A percentile compares a stretch with the other conserved stretches of the same genome.
Evolutionary conservation across 2,797 vertebrate genomes (phyloP).

Genomic region (Carapus acus): DNA sequence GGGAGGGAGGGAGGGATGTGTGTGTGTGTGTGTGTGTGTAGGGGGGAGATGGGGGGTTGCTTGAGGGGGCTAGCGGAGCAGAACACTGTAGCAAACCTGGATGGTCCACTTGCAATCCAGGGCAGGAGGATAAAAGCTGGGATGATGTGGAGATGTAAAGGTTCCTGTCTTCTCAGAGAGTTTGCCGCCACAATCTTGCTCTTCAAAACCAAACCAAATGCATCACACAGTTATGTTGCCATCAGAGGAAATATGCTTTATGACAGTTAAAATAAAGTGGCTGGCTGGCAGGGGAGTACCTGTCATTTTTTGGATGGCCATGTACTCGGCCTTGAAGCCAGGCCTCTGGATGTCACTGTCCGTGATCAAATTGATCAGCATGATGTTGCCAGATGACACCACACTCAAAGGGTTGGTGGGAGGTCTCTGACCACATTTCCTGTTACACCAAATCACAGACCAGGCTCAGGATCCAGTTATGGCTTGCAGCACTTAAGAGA

Average conservation of each 20-base stretch:
- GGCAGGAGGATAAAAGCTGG: slow-evolving; percentile 74
- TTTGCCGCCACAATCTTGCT: slow-evolving; percentile 49
- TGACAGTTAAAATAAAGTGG: neutral
- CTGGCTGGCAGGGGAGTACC: neutral
- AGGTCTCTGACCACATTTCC: slow-evolving; percentile 76
- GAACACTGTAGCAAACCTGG: slow-evolving; percentile 59
- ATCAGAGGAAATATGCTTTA: no score
- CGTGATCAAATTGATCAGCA: slow-evolving; percentile 71
- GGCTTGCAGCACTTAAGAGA: neutral
- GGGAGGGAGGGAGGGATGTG: slow-evolving; percentile 34
- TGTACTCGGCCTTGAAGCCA: slow-evolving; percentile 66
- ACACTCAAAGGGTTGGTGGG: slow-evolving; percentile 69
- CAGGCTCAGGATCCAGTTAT: no score
- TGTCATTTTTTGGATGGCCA: slow-evolving; percentile 28
- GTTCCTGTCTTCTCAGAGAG: slow-evolving; percentile 42
- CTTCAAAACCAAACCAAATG: slow-evolving; percentile 40
- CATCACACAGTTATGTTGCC: no score
- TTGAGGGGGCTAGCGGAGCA: no score
- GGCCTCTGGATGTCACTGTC: slow-evolving; percentile 48
- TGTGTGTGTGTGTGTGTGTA: slow-evolving; percentile 19
- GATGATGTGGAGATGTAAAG: slow-evolving; percentile 68
- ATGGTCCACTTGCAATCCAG: slow-evolving; percentile 74
- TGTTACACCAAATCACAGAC: no score
- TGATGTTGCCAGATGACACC: slow-evolving; percentile 71
- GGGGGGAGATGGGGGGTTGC: slow-evolving; percentile 15